Evolutionary conservation across 2,888 invertebrate species (phyloP).

Genomic region (Cataglyphis rosenhaueri): DNA sequence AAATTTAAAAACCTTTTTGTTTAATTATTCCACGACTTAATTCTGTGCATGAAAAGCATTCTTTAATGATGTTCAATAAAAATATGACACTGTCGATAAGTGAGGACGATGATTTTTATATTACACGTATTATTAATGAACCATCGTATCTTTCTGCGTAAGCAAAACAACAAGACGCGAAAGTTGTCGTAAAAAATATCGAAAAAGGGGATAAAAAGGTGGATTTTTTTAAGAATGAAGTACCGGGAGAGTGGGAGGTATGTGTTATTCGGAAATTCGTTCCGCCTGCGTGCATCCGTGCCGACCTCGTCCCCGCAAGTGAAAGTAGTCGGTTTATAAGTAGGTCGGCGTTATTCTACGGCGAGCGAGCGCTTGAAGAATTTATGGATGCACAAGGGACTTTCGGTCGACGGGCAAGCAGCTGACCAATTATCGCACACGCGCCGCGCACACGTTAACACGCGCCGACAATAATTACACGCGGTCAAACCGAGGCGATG

Average conservation of each 20-base stretch:
- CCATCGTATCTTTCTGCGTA: background rate
- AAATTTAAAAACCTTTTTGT: background rate
- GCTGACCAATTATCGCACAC: slow-evolving; percentile 40
- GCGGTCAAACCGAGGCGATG: background rate
- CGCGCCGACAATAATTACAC: slow-evolving; percentile 41
- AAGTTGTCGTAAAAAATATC: slow-evolving; percentile 41
- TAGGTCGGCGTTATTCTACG: slow-evolving; percentile 71
- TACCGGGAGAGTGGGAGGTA: slow-evolving; percentile 11
- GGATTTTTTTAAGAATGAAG: slow-evolving; percentile 37
- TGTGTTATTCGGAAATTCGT: slow-evolving; percentile 61
- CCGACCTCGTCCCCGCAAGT: slow-evolving; percentile 75
- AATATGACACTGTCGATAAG: background rate
- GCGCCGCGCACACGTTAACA: slow-evolving; percentile 5
- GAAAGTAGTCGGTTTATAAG: slow-evolving; percentile 78
- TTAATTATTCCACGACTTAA: background rate
- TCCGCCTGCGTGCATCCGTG: slow-evolving; percentile 41
- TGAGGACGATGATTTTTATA: background rate
- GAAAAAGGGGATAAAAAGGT: slow-evolving; percentile 8
- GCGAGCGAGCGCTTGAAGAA: slow-evolving; percentile 52
- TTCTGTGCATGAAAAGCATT: background rate
- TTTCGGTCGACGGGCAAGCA: slow-evolving; percentile 31
- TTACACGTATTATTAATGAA: background rate
- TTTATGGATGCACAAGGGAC: slow-evolving; percentile 55
- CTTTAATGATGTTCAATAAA: slow-evolving; percentile 11
- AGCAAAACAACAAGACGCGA: slow-evolving; percentile 4